Conservation (phyloP, 1,140 invertebrate genomes). For the Ylistrum balloti region DNA sequence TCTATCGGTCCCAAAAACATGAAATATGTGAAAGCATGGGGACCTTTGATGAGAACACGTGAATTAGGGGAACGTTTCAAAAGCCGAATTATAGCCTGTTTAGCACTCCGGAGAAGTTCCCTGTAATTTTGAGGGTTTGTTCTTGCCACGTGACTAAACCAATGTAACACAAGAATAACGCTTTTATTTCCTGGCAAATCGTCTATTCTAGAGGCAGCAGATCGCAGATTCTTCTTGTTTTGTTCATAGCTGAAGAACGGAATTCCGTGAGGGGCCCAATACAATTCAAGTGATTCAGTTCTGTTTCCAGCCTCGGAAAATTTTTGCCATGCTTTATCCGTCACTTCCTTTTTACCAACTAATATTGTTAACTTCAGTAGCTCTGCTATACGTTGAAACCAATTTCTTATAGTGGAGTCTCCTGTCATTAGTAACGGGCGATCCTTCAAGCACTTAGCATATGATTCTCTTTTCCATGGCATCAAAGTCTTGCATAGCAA, state of each 20-base stretch:
- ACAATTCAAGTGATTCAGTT: neutral
- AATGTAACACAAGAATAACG: conserved; percentile 43
- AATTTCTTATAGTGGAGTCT: too few species aligned
- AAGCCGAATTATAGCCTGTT: conserved; percentile 30
- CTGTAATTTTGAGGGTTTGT: neutral
- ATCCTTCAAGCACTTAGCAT: too few species aligned
- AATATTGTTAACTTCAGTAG: too few species aligned
- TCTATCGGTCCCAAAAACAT: neutral
- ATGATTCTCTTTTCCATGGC: too few species aligned
- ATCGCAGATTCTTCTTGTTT: neutral
- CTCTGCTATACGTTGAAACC: too few species aligned
- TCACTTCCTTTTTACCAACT: neutral
- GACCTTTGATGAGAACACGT: conserved; percentile 46
- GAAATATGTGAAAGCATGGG: neutral
- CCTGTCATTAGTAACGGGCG: too few species aligned
- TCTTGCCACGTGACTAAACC: conserved; percentile 43
- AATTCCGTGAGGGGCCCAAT: conserved; percentile 42
- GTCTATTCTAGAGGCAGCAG: neutral
- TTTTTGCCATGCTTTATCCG: conserved; percentile 26
- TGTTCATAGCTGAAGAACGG: too few species aligned
- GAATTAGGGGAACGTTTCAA: conserved; percentile 28
- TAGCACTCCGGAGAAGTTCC: conserved; percentile 44
- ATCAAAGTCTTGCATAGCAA: too few species aligned
- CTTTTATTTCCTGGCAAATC: neutral
- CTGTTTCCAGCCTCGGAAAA: neutral